A percentile compares a stretch with the other conserved stretches of the same genome.
phyloP scores from a whole-genome alignment of 1,140 invertebrate species.

The Cataglyphis hispanica region DNA sequence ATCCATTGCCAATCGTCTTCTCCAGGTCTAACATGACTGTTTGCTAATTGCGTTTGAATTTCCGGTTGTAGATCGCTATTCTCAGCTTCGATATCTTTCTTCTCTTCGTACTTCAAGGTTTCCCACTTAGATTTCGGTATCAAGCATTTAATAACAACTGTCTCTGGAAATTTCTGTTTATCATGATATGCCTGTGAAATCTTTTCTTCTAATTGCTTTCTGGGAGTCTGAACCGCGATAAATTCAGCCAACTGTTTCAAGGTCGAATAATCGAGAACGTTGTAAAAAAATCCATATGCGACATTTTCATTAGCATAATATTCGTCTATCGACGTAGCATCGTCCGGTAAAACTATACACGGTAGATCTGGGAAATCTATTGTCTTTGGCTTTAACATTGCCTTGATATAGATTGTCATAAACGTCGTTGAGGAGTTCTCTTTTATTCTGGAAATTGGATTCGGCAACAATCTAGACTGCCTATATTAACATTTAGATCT shows the following conservation, averaged over 20 bases:
- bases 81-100: background rate
- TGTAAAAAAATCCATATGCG: constrained; percentile 87
- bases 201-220: constrained; percentile 82
- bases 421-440: constrained; percentile 84
- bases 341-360: constrained; percentile 83
- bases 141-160: constrained; percentile 44
- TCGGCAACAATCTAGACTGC: constrained; percentile 84
- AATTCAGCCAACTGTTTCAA: constrained; percentile 87
- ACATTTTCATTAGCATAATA: constrained; percentile 87
- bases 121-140: constrained; percentile 30
- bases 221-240: constrained; percentile 85
- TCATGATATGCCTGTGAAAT: constrained; percentile 70
- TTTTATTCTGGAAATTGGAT: constrained; percentile 81
- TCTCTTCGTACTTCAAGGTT: background rate
- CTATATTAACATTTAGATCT: constrained; percentile 61
- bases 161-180: constrained; percentile 9
- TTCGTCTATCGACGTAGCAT: constrained; percentile 86
- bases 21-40: constrained; percentile 78
- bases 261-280: constrained; percentile 86
- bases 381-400: constrained; percentile 83
- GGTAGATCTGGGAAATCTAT: constrained; percentile 81
- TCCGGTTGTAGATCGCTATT: background rate
- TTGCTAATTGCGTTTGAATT: background rate
- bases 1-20: constrained; percentile 87
- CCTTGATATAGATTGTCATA: constrained; percentile 87